Evolutionary conservation across 2,888 invertebrate genomes (phyloP), one percentile per base, ranked within the genome.

Genomic region (Drosophila pseudotalamancana): DNA sequence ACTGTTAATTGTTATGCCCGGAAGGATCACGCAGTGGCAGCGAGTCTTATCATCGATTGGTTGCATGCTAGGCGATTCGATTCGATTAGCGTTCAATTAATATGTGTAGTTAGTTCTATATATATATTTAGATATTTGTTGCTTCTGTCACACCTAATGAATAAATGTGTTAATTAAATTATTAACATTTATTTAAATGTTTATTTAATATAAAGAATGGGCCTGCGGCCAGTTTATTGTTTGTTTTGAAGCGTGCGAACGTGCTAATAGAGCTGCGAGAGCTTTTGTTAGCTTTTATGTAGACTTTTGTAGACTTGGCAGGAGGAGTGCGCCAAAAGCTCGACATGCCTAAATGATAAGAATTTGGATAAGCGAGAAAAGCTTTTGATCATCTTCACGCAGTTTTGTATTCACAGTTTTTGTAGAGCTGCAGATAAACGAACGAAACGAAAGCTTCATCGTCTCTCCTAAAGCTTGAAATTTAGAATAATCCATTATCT

Each of bases 271-370:
- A 60, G n/a, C 23, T 21, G 16, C 2, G 4, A 6, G 18, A 66
- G 60, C 70, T 69, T 56, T 70, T 11, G 0, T 1, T 3, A 53
- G 71, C 71, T 71, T 69, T 64, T 32, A 0, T 69, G 70, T 48
- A 70, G 57, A 69, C 43, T 70, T 69, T 8, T 64, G 16, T 31
- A 34, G 37, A 51, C 14, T 46, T 59, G 29, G 16, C 3, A 21
- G 37, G 72, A 50, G 45, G 45, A 72, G 18, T 25, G 27, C n/a
- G 23, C 1, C 5, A 9, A 12, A 42, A 63, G 45, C 63, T 46
- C 27, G 11, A 0, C 1, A 1, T 61, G 45, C 61, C 46, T 32
- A 53, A 4, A 11, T 8, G 8, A 2, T n/a, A n/a, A 11, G 2
- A 6, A 11, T 32, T 42, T 14, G 12, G 8, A 9, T 3, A 19